phyloP scores from a whole-genome alignment of 1,140 invertebrate species.

The Pseudachorutes palmiensis region DNA sequence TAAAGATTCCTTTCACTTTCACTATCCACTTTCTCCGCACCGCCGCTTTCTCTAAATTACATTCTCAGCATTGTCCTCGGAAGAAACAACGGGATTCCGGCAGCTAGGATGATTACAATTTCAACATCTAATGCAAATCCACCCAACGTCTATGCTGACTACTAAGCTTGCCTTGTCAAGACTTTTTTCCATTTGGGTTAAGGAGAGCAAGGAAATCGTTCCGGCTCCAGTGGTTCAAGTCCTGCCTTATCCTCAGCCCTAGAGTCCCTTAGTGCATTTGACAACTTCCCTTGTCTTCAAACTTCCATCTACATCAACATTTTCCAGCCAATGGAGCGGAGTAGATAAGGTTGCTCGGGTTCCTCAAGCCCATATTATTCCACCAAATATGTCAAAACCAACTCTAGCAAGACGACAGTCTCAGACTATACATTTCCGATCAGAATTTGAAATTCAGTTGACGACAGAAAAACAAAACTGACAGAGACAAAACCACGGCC shows the following conservation, averaged over 20 bases:
- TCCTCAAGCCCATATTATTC: neutral
- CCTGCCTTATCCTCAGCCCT: too few relatives aligned
- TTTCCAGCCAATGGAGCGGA: conserved; percentile 33
- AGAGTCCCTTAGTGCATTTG: conserved; percentile 28
- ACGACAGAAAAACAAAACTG: too few relatives aligned
- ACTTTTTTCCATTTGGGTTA: neutral
- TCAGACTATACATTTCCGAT: too few relatives aligned
- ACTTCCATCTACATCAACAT: conserved; percentile 31
- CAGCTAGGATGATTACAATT: too few relatives aligned
- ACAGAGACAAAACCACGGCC: too few relatives aligned
- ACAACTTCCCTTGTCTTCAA: conserved; percentile 26
- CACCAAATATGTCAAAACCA: neutral
- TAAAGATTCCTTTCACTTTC: conserved; percentile 8
- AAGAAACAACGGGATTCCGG: neutral
- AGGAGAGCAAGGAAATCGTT: neutral
- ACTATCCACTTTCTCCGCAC: conserved; percentile 6
- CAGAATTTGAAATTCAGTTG: too few relatives aligned
- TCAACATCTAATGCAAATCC: too few relatives aligned
- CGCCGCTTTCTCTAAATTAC: conserved; percentile 10
- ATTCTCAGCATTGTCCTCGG: neutral
- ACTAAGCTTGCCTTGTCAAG: too few relatives aligned
- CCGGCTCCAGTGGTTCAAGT: too few relatives aligned
- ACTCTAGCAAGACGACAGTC: neutral
- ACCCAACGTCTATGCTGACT: too few relatives aligned
- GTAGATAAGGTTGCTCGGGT: conserved; percentile 19